These are phyloP conservation scores for Acestrorhynchus altus DNA, from an alignment of 2,797 vertebrate genomes.

Conservation along the genomic window DNA sequence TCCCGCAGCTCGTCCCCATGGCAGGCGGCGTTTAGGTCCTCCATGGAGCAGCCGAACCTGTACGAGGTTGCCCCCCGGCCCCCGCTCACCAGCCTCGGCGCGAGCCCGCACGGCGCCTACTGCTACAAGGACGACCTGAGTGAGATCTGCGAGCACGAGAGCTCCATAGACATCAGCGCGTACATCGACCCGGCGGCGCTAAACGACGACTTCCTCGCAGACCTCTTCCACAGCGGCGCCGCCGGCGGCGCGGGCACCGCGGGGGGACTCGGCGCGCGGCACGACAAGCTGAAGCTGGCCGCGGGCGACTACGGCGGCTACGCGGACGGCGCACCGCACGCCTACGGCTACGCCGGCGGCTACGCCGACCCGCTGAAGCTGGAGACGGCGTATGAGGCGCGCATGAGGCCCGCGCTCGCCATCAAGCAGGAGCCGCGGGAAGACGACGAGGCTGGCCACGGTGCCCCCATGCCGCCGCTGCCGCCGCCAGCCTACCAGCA, in stretches of 20 bases:
- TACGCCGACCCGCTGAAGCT: slow-evolving; percentile 88
- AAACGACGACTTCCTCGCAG: slow-evolving; percentile 98
- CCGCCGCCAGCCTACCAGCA: slow-evolving; percentile 71
- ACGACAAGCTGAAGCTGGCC: slow-evolving; percentile 82
- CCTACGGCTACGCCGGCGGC: slow-evolving; percentile 77
- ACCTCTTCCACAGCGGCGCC: slow-evolving; percentile 93
- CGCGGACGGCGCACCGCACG: slow-evolving; percentile 53
- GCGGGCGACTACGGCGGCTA: slow-evolving; percentile 86
- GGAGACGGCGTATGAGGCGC: slow-evolving; percentile 85
- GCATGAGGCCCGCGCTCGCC: slow-evolving; percentile 84
- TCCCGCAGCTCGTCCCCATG: slow-evolving; percentile 91
- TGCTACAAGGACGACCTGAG: slow-evolving; percentile 87
- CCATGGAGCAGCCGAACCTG: slow-evolving; percentile 95
- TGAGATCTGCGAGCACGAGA: slow-evolving; percentile 96
- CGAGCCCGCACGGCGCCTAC: slow-evolving; percentile 76
- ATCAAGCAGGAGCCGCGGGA: slow-evolving; percentile 94
- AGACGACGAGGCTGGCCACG: slow-evolving; percentile 84
- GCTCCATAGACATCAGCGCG: slow-evolving; percentile 97
- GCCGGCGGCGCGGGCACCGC: not conserved
- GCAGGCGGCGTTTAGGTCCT: slow-evolving; percentile 85
- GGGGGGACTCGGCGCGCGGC: slow-evolving; percentile 65
- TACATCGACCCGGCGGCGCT: slow-evolving; percentile 96
- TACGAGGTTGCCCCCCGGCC: slow-evolving; percentile 94
- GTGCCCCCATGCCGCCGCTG: slow-evolving; percentile 59
- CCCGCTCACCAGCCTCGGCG: slow-evolving; percentile 81